Evolutionary conservation across 2,113 vertebrate genomes (phyloP), one percentile per base, ranked within the genome.

Genomic region (Andinoacara biseriatus): DNA sequence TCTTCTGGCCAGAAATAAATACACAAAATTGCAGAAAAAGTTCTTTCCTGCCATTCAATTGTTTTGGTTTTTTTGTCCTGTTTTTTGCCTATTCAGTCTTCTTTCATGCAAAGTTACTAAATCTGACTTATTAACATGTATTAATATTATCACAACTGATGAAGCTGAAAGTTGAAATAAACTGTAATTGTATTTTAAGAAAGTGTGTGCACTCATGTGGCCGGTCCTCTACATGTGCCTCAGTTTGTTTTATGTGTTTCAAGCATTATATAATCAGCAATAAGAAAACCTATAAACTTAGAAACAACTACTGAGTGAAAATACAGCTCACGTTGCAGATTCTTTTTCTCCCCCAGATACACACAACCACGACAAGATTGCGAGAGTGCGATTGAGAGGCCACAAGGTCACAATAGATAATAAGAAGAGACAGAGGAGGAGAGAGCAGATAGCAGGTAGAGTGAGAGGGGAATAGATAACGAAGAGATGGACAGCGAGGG

Each of bases 351-450:
- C 43, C 24, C 26, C 31, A 29, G 24, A 46, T 26, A 61, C 38
- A 80, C 14, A 80, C 11, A 26, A 7, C 35, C 35, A 33, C 49
- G 49, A 76, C 58, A 61, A n/a, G 57, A 61, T 54, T 60, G 6
- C 24, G 20, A 58, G 43, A 18, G 58, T 58, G 80, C 7, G 33
- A 81, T 18, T 10, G 74, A 69, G 69, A 76, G 77, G 59, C 60
- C 76, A 76, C 58, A 18, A 80, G 80, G 80, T 74, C 26, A 10
- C 22, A 35, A 24, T 0, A 80, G 63, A 80, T 78, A 83, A 89
- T 57, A 78, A 79, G 60, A 33, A 79, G 60, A 33, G 59, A 43
- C 15, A 69, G 54, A 80, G 58, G 75, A 74, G 43, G 5, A 11
- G 26, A 85, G 62, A 69, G 15, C 58, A 59, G 58, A 59, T 78